Evolutionary conservation across 2,888 invertebrate genomes (phyloP).

Genomic region (Abrostola tripartita): DNA sequence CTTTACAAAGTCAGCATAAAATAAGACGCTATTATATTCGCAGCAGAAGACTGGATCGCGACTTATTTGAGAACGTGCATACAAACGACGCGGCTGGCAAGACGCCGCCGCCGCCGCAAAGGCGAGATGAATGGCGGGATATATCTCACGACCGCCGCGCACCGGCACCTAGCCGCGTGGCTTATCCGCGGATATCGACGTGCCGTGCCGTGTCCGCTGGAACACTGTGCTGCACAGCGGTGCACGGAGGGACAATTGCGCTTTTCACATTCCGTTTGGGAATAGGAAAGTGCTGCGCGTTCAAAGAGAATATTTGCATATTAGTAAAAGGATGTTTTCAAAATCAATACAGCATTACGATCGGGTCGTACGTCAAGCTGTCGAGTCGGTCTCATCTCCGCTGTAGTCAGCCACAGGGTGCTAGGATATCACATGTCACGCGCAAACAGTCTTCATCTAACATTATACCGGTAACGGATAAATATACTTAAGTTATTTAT

Average conservation of each 20-base stretch:
- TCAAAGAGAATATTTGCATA: slow-evolving; percentile 1
- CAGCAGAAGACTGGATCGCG: slow-evolving; percentile 19
- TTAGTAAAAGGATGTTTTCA: slow-evolving; percentile 7
- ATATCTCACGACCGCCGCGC: slow-evolving; percentile 11
- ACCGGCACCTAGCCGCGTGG: slow-evolving; percentile 4
- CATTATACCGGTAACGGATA: not conserved
- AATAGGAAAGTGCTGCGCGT: slow-evolving; percentile 15
- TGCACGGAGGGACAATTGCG: slow-evolving; percentile 12
- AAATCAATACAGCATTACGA: slow-evolving; percentile 14
- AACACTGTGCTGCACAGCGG: slow-evolving; percentile 3
- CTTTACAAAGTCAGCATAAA: slow-evolving; percentile 4
- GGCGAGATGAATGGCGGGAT: slow-evolving; percentile 25
- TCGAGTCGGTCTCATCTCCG: not conserved
- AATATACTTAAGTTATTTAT: not conserved
- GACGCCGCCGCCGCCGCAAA: not conserved
- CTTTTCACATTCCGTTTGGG: slow-evolving; percentile 21
- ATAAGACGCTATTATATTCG: slow-evolving; percentile 17
- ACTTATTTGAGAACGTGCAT: slow-evolving; percentile 24
- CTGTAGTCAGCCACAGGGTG: not conserved
- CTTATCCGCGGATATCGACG: slow-evolving; percentile 23
- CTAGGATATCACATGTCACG: not conserved
- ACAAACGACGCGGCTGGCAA: slow-evolving; percentile 10
- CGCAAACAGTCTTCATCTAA: not conserved
- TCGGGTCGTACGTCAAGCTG: not conserved
- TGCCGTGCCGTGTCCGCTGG: not conserved